phyloP scores from a whole-genome alignment of 2,888 invertebrate species.

The Sphaerophoria rueppellii region DNA sequence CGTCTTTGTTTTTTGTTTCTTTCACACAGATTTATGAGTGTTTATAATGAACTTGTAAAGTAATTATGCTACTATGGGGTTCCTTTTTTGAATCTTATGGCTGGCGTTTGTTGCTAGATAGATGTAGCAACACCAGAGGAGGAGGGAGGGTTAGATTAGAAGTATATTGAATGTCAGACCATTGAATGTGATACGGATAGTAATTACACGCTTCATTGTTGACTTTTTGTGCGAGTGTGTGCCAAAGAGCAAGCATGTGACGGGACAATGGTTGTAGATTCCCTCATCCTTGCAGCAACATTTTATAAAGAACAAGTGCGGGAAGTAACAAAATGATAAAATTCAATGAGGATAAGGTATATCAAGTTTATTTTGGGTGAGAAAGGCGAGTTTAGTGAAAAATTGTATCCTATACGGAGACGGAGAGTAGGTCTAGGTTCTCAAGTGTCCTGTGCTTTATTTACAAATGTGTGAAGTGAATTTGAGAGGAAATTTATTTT shows the following conservation, averaged over 20 bases:
- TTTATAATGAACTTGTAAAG: conserved; percentile 82
- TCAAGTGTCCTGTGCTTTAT: background rate
- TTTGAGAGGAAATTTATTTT: conserved; percentile 55
- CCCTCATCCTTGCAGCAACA: background rate
- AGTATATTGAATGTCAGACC: conserved; percentile 70
- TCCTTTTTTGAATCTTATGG: conserved; percentile 50
- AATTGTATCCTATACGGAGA: conserved; percentile 6
- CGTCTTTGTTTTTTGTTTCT: conserved; percentile 72
- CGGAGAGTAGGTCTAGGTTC: background rate
- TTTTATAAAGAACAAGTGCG: background rate
- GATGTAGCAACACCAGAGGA: conserved; percentile 25
- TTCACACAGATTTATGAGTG: conserved; percentile 80
- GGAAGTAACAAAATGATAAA: background rate
- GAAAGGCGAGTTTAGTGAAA: conserved; percentile 29
- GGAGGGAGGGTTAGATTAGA: conserved; percentile 6
- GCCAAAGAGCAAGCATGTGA: conserved; percentile 39
- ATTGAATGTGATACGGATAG: conserved; percentile 76
- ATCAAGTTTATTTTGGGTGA: conserved; percentile 45
- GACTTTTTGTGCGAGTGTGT: conserved; percentile 68
- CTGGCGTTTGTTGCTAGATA: conserved; percentile 55
- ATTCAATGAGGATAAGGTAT: conserved; percentile 43
- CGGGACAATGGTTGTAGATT: background rate
- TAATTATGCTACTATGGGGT: conserved; percentile 79
- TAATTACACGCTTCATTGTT: conserved; percentile 82
- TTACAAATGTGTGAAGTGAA: conserved; percentile 56